Evolutionary conservation across 2,113 vertebrate species (phyloP).

Genomic region (Origma solitaria): DNA sequence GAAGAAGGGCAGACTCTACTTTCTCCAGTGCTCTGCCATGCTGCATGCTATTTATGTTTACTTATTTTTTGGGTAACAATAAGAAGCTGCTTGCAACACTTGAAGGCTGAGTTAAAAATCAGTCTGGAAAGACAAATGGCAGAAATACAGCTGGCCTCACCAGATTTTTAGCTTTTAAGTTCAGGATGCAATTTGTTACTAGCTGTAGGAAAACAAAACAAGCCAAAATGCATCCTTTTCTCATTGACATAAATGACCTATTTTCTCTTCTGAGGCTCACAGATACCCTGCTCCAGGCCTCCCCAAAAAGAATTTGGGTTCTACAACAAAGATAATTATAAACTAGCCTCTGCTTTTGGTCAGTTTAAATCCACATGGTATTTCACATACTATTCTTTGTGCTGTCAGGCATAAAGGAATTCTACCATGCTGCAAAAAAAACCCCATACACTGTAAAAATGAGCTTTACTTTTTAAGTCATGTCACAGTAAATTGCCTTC

Average conservation of each 20-base stretch:
- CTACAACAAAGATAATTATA: neutral
- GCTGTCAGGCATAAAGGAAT: neutral
- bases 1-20: neutral
- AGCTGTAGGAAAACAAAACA: neutral
- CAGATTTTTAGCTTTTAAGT: neutral
- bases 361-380: neutral
- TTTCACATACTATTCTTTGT: neutral
- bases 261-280: neutral
- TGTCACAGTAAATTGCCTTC: conserved; percentile 4
- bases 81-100: neutral
- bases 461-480: conserved; percentile 11
- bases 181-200: neutral
- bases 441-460: neutral
- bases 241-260: neutral
- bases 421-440: neutral
- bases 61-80: neutral
- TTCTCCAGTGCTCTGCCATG: neutral
- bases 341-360: neutral
- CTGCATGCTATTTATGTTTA: neutral
- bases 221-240: neutral
- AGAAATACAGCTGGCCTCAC: neutral
- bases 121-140: neutral
- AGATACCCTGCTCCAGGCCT: neutral
- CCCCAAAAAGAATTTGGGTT: neutral
- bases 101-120: neutral